Conservation (phyloP, 2,113 vertebrate species). For the Holacanthus passer region DNA sequence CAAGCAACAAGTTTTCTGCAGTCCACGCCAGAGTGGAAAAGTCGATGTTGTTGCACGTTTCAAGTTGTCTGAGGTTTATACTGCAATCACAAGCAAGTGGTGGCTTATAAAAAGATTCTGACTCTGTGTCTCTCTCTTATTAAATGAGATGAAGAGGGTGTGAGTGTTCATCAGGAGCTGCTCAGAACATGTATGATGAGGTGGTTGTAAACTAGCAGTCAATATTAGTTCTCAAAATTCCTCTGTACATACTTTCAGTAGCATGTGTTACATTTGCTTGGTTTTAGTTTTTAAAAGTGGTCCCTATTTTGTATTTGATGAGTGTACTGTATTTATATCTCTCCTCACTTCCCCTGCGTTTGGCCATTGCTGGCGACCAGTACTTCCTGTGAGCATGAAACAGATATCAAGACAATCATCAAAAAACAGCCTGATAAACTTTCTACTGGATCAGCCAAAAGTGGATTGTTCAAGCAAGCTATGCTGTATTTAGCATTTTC, state of each 20-base stretch:
- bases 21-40: neutral
- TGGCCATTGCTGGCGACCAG: neutral
- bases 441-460: neutral
- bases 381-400: neutral
- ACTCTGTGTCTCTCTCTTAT: neutral
- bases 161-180: neutral
- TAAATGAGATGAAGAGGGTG: neutral
- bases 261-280: neutral
- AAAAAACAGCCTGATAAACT: no score
- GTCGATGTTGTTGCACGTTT: neutral
- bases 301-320: neutral
- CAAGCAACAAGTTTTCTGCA: conserved; percentile 1
- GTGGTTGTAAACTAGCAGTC: neutral
- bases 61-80: neutral
- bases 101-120: conserved; percentile 9
- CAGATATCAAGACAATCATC: neutral
- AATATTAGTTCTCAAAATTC: neutral
- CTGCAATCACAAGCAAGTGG: neutral
- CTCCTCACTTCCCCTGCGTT: neutral
- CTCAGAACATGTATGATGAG: neutral
- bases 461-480: neutral
- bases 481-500: no score
- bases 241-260: neutral
- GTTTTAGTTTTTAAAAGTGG: neutral
- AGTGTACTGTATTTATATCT: no score